Evolutionary conservation across 1,140 invertebrate species (phyloP).

Genomic region (Oryctes rhinoceros): DNA sequence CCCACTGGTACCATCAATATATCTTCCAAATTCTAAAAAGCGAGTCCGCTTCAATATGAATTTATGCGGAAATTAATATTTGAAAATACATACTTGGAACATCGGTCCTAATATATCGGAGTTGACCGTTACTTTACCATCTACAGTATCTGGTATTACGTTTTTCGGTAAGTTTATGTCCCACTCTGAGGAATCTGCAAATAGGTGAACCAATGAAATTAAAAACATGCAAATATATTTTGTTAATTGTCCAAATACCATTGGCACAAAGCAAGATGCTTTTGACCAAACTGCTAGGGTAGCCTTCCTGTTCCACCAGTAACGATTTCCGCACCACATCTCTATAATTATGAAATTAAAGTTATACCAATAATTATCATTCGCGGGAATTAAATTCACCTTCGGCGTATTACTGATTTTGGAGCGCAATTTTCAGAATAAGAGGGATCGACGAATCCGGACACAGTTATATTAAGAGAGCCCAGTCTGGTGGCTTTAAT

Average conservation of each 20-base stretch:
- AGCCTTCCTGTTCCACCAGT: slow-evolving; percentile 68
- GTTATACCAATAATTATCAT: too few relatives aligned
- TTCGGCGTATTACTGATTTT: slow-evolving; percentile 13
- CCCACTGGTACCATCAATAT: slow-evolving; percentile 68
- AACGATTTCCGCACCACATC: slow-evolving; percentile 67
- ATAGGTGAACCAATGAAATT: neutral
- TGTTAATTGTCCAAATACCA: neutral
- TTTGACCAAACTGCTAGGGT: slow-evolving; percentile 62
- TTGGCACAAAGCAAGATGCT: slow-evolving; percentile 65
- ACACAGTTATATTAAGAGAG: slow-evolving; percentile 62
- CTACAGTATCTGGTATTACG: slow-evolving; percentile 63
- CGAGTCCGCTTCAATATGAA: neutral
- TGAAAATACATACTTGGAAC: slow-evolving; percentile 49
- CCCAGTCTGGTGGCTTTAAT: slow-evolving; percentile 2
- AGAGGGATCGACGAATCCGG: slow-evolving; percentile 63
- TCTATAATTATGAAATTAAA: slow-evolving; percentile 54
- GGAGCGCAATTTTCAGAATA: slow-evolving; percentile 61
- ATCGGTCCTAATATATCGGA: slow-evolving; percentile 69
- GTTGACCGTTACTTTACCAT: slow-evolving; percentile 64
- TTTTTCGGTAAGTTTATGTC: slow-evolving; percentile 58
- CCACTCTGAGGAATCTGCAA: slow-evolving; percentile 46
- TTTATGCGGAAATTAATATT: neutral
- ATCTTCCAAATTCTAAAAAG: slow-evolving; percentile 63
- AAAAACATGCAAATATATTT: neutral
- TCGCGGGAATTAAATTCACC: neutral